Conservation (phyloP, 2,797 vertebrate species). For the Sebastes variabilis region DNA sequence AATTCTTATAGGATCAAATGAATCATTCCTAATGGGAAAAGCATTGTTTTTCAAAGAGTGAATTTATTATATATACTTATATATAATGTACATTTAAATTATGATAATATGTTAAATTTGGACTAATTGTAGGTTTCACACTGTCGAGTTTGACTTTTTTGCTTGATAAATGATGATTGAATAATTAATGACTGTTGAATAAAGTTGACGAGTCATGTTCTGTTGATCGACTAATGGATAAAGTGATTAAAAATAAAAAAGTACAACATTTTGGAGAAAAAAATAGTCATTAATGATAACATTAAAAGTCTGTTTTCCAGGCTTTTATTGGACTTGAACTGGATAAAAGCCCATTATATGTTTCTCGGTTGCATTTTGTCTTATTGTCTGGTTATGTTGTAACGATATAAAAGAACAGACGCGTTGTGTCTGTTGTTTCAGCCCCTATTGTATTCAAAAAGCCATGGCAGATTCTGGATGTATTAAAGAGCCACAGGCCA, state of each 20-base stretch:
- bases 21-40: neutral
- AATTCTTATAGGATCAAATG: neutral
- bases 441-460: slow-evolving; percentile 12
- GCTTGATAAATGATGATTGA: neutral
- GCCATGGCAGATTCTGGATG: neutral
- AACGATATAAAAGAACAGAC: neutral
- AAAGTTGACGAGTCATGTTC: neutral
- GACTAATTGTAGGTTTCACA: neutral
- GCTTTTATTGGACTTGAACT: neutral
- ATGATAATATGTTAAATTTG: neutral
- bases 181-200: neutral
- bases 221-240: neutral
- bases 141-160: neutral
- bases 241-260: neutral
- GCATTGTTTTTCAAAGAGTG: neutral
- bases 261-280: neutral
- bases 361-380: neutral
- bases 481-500: slow-evolving; percentile 25
- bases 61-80: too few relatives aligned
- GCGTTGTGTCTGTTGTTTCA: neutral
- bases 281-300: neutral
- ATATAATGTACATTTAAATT: too few relatives aligned
- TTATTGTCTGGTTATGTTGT: neutral
- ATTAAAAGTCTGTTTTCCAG: neutral
- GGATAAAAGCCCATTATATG: neutral